Conservation (phyloP, 2,888 invertebrate species). For the Limnephilus auricula region DNA sequence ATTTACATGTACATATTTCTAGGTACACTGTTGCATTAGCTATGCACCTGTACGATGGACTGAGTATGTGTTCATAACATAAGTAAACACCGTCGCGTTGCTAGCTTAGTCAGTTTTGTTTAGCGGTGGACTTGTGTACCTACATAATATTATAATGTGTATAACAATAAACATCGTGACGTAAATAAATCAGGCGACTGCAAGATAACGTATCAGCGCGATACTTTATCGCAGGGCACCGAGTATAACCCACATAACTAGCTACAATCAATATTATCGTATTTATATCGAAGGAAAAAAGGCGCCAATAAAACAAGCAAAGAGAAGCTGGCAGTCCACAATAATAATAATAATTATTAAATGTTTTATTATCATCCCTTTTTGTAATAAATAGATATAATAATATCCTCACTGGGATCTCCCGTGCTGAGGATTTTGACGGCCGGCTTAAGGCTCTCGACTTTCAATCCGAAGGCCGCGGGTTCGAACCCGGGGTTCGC, state of each 20-base stretch:
- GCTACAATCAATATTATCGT: neutral
- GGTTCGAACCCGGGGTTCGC: too few species aligned
- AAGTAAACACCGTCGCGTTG: neutral
- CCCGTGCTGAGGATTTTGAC: too few species aligned
- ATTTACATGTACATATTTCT: neutral
- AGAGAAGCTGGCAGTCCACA: too few species aligned
- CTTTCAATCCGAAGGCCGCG: too few species aligned
- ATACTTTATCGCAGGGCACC: conserved; percentile 15
- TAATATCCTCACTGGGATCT: too few species aligned
- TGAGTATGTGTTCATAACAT: neutral
- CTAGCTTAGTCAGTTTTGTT: conserved; percentile 29
- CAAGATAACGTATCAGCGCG: conserved; percentile 23
- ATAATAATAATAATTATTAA: too few species aligned
- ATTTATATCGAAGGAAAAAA: neutral
- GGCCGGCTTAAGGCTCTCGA: too few species aligned
- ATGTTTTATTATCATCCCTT: too few species aligned
- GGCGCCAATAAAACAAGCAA: neutral
- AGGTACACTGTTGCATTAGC: neutral
- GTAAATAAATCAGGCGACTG: conserved; percentile 34
- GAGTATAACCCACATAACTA: neutral
- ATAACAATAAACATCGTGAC: conserved; percentile 33
- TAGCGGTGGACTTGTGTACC: neutral
- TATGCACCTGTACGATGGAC: neutral
- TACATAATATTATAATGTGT: too few species aligned
- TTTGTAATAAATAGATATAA: too few species aligned